Percentiles rank a stretch among this genome's conserved stretches.
Conservation (phyloP, 2,888 invertebrate species). For the Gerosis bhagava region DNA sequence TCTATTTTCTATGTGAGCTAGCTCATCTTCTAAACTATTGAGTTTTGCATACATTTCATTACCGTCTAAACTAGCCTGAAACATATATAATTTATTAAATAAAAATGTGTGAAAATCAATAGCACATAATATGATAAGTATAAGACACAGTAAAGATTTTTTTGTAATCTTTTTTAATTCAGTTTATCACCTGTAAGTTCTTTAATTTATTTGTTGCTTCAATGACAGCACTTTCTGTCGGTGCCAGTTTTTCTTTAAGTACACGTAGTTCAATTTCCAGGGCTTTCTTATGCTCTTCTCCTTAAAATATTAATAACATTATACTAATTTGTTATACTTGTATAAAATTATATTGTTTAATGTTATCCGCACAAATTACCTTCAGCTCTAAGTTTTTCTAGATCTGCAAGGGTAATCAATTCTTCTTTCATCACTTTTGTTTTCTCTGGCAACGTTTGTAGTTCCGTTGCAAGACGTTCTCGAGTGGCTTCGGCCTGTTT, state of each 20-base stretch:
- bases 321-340: neutral
- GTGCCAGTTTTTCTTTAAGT: slow-evolving; percentile 69
- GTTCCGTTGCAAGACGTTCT: slow-evolving; percentile 75
- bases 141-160: no score
- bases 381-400: slow-evolving; percentile 81
- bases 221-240: slow-evolving; percentile 73
- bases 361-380: slow-evolving; percentile 43
- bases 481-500: slow-evolving; percentile 69
- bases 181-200: slow-evolving; percentile 69
- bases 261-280: slow-evolving; percentile 74
- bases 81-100: no score
- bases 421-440: slow-evolving; percentile 85
- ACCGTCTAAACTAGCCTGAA: slow-evolving; percentile 84
- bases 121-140: no score
- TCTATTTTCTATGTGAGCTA: slow-evolving; percentile 85
- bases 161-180: no score
- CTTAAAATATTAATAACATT: slow-evolving; percentile 39
- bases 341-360: neutral
- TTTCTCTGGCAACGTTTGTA: slow-evolving; percentile 86
- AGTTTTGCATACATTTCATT: slow-evolving; percentile 88
- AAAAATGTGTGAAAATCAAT: no score
- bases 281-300: slow-evolving; percentile 76
- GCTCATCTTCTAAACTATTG: slow-evolving; percentile 86
- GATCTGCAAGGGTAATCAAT: slow-evolving; percentile 81
- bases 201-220: slow-evolving; percentile 76